Base-by-base conservation (phyloP, 2,888 invertebrate species). In the Tipula confusa region DNA sequence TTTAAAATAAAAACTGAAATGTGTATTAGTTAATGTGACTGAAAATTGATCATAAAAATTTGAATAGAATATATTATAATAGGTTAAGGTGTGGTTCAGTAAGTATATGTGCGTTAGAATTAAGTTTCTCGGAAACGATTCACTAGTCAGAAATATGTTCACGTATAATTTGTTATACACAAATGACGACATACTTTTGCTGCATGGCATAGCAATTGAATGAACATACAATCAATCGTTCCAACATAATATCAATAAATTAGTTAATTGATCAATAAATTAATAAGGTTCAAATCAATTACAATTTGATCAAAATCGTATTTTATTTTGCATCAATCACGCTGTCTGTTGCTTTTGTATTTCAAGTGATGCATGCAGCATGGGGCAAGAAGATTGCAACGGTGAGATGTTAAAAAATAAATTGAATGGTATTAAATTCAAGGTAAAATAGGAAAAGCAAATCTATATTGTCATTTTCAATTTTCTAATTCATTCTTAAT, bases 401-500 rank as follows among this genome's bases (percentile, higher is more conserved):
- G 24, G 24, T 24, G 64, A 64, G 24, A 64, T 64, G n/a, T 24
- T 38, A 64, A 18, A 64, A 64, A 64, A 64, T 33, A 33, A 6
- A 33, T 18, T 18, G 18, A 48, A 48, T 48, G 48, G 48, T 48
- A 18, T 18, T 48, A 18, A 48, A 48, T 64, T 64, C 64, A 64
- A 64, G 64, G 64, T 64, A 64, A 64, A 64, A 11, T 24, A 24
- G 24, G 24, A 64, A 64, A 64, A 64, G 64, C 18, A 24, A 64
- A 64, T 64, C 64, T 64, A 64, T 64, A 64, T 64, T 64, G 64
- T 64, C 64, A 64, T 64, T 64, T 64, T 64, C 11, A 64, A 24
- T 64, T 64, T 64, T 64, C 64, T 64, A 64, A 64, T 64, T 64
- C 64, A 64, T 64, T 64, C 64, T 24, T 64, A 64, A 64, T 64